Evolutionary conservation across 1,140 invertebrate species (phyloP).

Genomic region (Prorops nasuta): DNA sequence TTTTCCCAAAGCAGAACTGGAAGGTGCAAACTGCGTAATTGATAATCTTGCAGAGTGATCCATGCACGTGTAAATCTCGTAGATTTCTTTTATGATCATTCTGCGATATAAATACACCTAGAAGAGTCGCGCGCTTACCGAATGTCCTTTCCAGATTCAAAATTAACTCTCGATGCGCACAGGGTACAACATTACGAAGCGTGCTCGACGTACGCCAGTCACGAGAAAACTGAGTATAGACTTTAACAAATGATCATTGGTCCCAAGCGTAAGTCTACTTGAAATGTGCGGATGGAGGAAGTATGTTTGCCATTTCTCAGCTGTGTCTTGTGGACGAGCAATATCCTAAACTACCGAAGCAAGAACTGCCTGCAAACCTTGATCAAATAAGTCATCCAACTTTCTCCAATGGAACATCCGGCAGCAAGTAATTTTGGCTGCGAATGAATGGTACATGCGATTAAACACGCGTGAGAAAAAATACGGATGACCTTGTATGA

Average conservation of each 20-base stretch:
- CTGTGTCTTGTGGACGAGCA: slow-evolving; percentile 32
- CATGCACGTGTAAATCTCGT: too few relatives aligned
- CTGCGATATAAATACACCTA: slow-evolving; percentile 13
- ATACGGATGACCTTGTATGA: too few relatives aligned
- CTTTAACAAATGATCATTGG: slow-evolving; percentile 43
- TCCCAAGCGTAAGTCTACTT: slow-evolving; percentile 38
- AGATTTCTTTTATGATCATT: too few relatives aligned
- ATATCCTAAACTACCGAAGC: slow-evolving; percentile 29
- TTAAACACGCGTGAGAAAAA: too few relatives aligned
- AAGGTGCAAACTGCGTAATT: slow-evolving; percentile 23
- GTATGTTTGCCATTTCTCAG: slow-evolving; percentile 49
- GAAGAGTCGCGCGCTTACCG: slow-evolving; percentile 11
- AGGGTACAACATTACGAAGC: slow-evolving; percentile 24
- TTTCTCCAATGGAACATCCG: too few relatives aligned
- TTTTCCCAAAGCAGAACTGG: slow-evolving; percentile 21
- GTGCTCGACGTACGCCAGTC: slow-evolving; percentile 27
- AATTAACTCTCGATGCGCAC: too few relatives aligned
- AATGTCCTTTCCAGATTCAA: too few relatives aligned
- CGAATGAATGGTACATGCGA: too few relatives aligned
- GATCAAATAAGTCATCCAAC: too few relatives aligned
- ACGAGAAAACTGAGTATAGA: slow-evolving; percentile 29
- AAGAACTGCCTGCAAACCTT: slow-evolving; percentile 29
- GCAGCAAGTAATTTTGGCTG: too few relatives aligned
- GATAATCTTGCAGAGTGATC: too few relatives aligned
- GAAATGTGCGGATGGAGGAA: slow-evolving; percentile 41